Evolutionary conservation across 2,113 vertebrate genomes (phyloP).

Genomic region (Pteronura brasiliensis): DNA sequence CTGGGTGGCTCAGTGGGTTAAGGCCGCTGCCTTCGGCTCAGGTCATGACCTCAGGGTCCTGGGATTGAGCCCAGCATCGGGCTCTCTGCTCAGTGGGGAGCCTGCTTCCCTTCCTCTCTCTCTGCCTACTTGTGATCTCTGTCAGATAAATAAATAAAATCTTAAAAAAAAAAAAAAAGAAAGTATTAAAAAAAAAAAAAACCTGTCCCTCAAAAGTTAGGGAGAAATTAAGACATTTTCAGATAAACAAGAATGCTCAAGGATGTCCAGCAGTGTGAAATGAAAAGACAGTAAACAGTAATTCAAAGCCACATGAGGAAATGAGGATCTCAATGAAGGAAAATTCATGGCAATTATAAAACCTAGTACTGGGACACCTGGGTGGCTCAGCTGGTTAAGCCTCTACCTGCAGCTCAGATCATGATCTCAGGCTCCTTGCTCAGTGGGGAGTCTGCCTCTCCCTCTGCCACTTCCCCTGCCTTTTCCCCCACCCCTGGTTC

Average conservation of each 20-base stretch:
- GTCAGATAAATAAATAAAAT: too few species aligned
- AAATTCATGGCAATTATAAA: background rate
- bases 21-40: too few species aligned
- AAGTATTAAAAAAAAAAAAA: background rate
- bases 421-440: background rate
- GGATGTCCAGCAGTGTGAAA: background rate
- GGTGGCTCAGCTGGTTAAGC: background rate
- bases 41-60: too few species aligned
- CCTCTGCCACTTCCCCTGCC: background rate
- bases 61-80: too few species aligned
- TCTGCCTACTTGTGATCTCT: too few species aligned
- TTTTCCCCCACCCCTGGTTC: background rate
- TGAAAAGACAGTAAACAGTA: background rate
- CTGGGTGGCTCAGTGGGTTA: too few species aligned
- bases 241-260: background rate
- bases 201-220: background rate
- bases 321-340: background rate
- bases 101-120: too few species aligned
- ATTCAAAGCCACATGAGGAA: background rate
- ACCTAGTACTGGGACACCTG: background rate
- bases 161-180: too few species aligned
- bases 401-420: background rate
- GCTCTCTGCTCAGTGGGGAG: too few species aligned
- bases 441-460: background rate
- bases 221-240: background rate